Conservation (phyloP, 2,888 invertebrate species). For the Epicampocera succincta region DNA sequence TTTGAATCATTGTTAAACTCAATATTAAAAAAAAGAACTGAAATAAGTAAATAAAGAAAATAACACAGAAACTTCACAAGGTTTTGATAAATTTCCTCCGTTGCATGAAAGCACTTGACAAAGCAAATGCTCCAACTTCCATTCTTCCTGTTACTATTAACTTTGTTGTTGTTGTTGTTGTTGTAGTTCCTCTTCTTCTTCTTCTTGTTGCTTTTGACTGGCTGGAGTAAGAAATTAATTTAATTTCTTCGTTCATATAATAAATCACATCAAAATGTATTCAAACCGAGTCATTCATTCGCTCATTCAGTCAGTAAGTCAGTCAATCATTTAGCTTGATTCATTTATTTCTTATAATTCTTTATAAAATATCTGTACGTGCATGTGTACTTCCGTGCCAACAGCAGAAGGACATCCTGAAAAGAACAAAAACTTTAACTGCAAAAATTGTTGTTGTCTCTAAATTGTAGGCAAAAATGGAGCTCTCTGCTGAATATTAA, state of each 20-base stretch:
- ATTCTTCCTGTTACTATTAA: not conserved
- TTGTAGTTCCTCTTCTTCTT: constrained; percentile 7
- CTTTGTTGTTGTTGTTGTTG: not conserved
- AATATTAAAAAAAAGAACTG: constrained; percentile 45
- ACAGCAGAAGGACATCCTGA: constrained; percentile 13
- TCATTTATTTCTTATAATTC: constrained; percentile 30
- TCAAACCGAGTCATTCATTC: constrained; percentile 51
- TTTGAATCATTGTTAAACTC: constrained; percentile 50
- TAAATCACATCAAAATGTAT: constrained; percentile 75
- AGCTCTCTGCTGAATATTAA: no score
- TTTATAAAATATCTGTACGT: not conserved
- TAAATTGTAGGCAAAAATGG: no score
- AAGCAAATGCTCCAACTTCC: constrained; percentile 6
- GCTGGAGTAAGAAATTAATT: constrained; percentile 72
- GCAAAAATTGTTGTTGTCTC: no score
- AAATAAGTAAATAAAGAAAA: not conserved
- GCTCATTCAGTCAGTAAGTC: constrained; percentile 20
- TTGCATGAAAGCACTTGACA: constrained; percentile 3
- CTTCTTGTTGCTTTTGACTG: constrained; percentile 6
- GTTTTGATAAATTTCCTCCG: constrained; percentile 53
- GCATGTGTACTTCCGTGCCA: constrained; percentile 3
- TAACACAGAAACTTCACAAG: not conserved
- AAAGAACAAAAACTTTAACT: no score
- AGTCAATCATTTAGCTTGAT: constrained; percentile 55
- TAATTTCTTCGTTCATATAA: constrained; percentile 78